A percentile compares a stretch with the other conserved stretches of the same genome.
phyloP scores from a whole-genome alignment of 92 coral and sea anemone species.

The Epizoanthus scotinus region DNA sequence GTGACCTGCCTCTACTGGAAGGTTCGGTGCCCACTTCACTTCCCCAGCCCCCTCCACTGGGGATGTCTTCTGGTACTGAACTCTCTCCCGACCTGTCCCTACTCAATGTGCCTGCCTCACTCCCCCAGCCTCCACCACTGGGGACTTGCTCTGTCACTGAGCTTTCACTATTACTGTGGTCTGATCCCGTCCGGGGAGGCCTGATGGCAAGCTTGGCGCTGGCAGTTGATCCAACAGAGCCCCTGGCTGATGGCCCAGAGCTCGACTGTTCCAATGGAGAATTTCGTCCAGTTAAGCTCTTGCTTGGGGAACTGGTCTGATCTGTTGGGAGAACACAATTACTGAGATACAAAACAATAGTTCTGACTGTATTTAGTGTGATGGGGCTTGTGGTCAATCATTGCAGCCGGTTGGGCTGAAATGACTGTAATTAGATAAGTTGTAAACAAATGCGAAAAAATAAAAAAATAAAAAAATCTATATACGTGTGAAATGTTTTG shows the following conservation, averaged over 20 bases:
- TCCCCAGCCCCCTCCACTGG: neutral
- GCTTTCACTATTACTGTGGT: slow-evolving; percentile 70
- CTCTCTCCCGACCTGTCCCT: slow-evolving; percentile 71
- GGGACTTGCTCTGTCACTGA: slow-evolving; percentile 71
- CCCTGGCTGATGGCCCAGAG: slow-evolving; percentile 4
- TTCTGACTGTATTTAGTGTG: too few relatives aligned
- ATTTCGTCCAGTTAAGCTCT: neutral
- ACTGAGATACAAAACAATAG: neutral
- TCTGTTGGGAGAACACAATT: slow-evolving; percentile 16
- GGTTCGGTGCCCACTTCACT: slow-evolving; percentile 44
- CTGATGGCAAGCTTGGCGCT: slow-evolving; percentile 34
- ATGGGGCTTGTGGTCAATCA: too few relatives aligned
- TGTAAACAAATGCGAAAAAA: too few relatives aligned
- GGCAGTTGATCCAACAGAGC: slow-evolving; percentile 35
- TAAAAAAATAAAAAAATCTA: too few relatives aligned
- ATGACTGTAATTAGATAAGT: too few relatives aligned
- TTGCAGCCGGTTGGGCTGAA: too few relatives aligned
- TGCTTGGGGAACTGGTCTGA: slow-evolving; percentile 37
- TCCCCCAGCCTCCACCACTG: slow-evolving; percentile 49
- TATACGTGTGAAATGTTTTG: too few relatives aligned
- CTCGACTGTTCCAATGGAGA: neutral
- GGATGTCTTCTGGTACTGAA: slow-evolving; percentile 72
- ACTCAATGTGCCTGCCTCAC: slow-evolving; percentile 40
- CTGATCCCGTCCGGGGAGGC: slow-evolving; percentile 44
- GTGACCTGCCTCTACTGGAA: slow-evolving; percentile 57